A percentile compares a stretch with the other conserved stretches of the same genome.
Conservation (phyloP, 53 echinoderm and acorn worm species). For the Luidia sarsii region DNA sequence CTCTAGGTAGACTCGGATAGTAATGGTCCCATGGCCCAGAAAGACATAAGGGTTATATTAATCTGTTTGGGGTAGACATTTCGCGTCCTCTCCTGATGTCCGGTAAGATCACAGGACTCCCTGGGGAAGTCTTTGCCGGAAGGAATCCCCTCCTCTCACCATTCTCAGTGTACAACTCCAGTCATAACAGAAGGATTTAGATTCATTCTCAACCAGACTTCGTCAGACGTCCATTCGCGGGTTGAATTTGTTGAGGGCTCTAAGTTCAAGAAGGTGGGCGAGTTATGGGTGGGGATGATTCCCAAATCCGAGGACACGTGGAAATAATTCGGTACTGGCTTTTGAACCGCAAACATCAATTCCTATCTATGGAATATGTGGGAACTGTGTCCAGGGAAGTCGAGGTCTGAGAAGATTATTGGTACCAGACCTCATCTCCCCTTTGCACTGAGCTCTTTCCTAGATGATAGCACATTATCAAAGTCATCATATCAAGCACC, state of each 20-base stretch:
- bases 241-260: slow-evolving; percentile 1
- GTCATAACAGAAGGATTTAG: neutral
- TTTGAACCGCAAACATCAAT: too few species aligned
- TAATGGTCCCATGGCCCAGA: neutral
- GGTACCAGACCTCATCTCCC: too few species aligned
- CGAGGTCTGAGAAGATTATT: too few species aligned
- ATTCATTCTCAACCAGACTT: slow-evolving; percentile 33
- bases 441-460: too few species aligned
- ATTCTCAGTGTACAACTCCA: too few species aligned
- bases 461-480: too few species aligned
- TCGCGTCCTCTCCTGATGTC: neutral
- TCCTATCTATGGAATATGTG: too few species aligned
- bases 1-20: neutral
- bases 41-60: neutral
- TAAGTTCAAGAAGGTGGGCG: slow-evolving; percentile 4
- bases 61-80: neutral
- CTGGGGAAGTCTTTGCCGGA: slow-evolving; percentile 5
- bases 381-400: too few species aligned
- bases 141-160: neutral
- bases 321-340: too few species aligned
- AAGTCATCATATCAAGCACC: too few species aligned
- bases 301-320: too few species aligned
- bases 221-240: slow-evolving; percentile 1
- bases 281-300: slow-evolving; percentile 7
- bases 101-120: neutral